A percentile compares a stretch with the other conserved stretches of the same genome.
Evolutionary conservation across 2,113 vertebrate species (phyloP).

Genomic region (Sebastes fasciatus): DNA sequence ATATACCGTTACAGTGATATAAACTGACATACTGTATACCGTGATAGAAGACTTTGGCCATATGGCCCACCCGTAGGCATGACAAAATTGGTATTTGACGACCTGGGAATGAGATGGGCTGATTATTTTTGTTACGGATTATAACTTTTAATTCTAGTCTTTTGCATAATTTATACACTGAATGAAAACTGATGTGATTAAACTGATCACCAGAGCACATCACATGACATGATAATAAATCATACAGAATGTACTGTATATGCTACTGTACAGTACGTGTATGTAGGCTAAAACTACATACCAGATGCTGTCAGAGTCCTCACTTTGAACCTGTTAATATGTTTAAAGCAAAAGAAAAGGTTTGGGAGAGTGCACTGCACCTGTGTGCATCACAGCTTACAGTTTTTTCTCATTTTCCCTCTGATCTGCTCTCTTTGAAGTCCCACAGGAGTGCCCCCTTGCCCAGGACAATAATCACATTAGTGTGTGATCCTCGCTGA

Average conservation of each 20-base stretch:
- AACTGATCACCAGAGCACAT: no score
- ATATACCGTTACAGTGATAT: no score
- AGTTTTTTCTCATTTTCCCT: slow-evolving; percentile 38
- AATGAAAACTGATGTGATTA: no score
- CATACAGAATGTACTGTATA: neutral
- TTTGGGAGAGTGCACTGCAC: slow-evolving; percentile 46
- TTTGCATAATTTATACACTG: no score
- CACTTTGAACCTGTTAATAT: slow-evolving; percentile 58
- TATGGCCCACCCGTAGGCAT: no score
- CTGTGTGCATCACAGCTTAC: slow-evolving; percentile 62
- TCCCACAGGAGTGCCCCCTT: slow-evolving; percentile 65
- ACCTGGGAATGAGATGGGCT: no score
- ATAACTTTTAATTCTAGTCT: slow-evolving; percentile 33
- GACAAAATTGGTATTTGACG: no score
- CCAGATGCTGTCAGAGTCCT: slow-evolving; percentile 33
- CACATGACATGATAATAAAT: slow-evolving; percentile 35
- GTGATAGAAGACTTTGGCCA: no score
- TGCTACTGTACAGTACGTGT: neutral
- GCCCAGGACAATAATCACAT: slow-evolving; percentile 83
- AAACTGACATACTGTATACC: no score
- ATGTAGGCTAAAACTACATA: slow-evolving; percentile 4
- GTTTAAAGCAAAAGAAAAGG: slow-evolving; percentile 33
- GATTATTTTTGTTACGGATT: slow-evolving; percentile 4
- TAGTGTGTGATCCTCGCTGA: slow-evolving; percentile 79
- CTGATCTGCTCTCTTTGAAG: slow-evolving; percentile 82